Evolutionary conservation across 2,888 invertebrate species (phyloP).

Genomic region (Epicampocera succincta): DNA sequence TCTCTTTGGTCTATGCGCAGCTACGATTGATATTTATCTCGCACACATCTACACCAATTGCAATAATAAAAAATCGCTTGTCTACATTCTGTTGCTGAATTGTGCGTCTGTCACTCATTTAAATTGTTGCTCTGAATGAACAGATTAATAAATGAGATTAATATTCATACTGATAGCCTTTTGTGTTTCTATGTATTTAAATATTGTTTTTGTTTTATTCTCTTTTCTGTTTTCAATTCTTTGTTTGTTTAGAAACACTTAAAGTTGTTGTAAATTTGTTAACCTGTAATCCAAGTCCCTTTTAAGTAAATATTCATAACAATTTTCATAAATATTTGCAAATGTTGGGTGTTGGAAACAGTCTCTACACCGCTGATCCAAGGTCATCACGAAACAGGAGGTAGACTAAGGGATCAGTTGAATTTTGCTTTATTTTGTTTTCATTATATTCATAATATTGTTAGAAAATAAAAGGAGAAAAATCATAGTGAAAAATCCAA

Average conservation of each 20-base stretch:
- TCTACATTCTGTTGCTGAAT: slow-evolving; percentile 43
- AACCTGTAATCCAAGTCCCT: slow-evolving; percentile 25
- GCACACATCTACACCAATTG: not conserved
- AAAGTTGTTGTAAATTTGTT: slow-evolving; percentile 30
- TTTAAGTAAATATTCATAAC: slow-evolving; percentile 9
- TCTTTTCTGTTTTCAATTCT: not conserved
- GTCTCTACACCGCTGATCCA: not conserved
- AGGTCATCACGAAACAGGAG: too few relatives aligned
- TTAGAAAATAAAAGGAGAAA: too few relatives aligned
- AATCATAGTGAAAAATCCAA: too few relatives aligned
- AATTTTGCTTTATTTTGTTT: too few relatives aligned
- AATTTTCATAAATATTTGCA: slow-evolving; percentile 7
- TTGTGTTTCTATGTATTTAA: too few relatives aligned
- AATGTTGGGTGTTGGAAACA: not conserved
- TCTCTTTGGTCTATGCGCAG: slow-evolving; percentile 46
- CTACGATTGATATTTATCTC: slow-evolving; percentile 25
- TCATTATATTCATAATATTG: too few relatives aligned
- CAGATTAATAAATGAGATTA: slow-evolving; percentile 39
- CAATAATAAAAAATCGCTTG: slow-evolving; percentile 33
- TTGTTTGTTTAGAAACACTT: slow-evolving; percentile 8
- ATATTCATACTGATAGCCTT: slow-evolving; percentile 37
- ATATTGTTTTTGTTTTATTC: slow-evolving; percentile 15
- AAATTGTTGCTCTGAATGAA: slow-evolving; percentile 18
- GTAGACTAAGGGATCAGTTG: too few relatives aligned
- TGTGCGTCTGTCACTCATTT: slow-evolving; percentile 28